Evolutionary conservation across 1,140 invertebrate species (phyloP).

Genomic region (Leptinotarsa undecemlineata): DNA sequence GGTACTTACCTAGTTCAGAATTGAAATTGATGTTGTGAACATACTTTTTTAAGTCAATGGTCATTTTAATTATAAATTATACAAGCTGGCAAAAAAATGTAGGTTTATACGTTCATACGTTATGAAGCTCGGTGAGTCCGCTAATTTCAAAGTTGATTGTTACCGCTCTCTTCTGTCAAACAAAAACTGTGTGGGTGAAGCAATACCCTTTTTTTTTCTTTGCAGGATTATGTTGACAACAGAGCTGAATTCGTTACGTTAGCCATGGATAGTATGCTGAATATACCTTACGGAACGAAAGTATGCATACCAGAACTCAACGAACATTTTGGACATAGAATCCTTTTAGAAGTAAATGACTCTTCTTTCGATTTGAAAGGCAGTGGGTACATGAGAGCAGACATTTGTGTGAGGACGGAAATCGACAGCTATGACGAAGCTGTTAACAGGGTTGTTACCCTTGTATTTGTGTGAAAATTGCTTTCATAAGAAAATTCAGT

Average conservation of each 20-base stretch:
- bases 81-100: too few relatives aligned
- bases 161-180: too few relatives aligned
- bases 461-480: slow-evolving; percentile 44
- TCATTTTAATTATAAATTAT: too few relatives aligned
- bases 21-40: too few relatives aligned
- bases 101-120: too few relatives aligned
- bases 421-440: slow-evolving; percentile 59
- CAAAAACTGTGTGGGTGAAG: too few relatives aligned
- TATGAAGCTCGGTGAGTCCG: too few relatives aligned
- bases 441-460: slow-evolving; percentile 56
- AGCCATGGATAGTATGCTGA: slow-evolving; percentile 56
- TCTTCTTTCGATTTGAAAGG: slow-evolving; percentile 52
- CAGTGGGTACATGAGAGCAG: slow-evolving; percentile 54
- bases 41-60: too few relatives aligned
- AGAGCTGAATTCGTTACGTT: slow-evolving; percentile 57
- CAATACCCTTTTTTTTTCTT: slow-evolving; percentile 1
- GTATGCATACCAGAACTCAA: slow-evolving; percentile 60
- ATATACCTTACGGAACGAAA: slow-evolving; percentile 56
- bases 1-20: too few relatives aligned
- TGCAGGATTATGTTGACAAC: slow-evolving; percentile 60
- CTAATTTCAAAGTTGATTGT: too few relatives aligned
- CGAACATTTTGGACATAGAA: slow-evolving; percentile 56
- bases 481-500: too few relatives aligned
- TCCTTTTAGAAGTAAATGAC: slow-evolving; percentile 56
- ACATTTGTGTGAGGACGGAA: slow-evolving; percentile 60